Conservation (phyloP, 2,888 invertebrate genomes). For the Lasiommata megera region DNA sequence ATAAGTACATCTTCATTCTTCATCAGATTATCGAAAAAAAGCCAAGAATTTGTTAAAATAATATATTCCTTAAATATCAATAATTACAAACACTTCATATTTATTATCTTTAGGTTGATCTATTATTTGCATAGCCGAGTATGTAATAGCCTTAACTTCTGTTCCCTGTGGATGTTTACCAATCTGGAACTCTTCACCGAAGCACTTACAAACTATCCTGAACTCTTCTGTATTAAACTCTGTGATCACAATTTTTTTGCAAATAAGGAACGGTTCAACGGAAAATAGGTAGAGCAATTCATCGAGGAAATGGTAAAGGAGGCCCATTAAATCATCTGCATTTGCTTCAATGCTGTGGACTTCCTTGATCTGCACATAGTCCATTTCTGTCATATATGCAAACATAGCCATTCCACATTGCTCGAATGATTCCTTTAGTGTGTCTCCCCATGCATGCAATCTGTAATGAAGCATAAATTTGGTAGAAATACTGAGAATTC, state of each 20-base stretch:
- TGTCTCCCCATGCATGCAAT: conserved; percentile 95
- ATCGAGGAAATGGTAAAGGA: conserved; percentile 96
- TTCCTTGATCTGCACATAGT: conserved; percentile 89
- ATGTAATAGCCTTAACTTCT: conserved; percentile 99
- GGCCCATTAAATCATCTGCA: conserved; percentile 92
- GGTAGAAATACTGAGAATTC: background rate
- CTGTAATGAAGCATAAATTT: conserved; percentile 65
- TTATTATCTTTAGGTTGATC: conserved; percentile 85
- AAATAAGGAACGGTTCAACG: conserved; percentile 94
- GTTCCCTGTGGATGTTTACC: conserved; percentile 98
- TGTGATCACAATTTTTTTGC: conserved; percentile 91
- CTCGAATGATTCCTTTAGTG: conserved; percentile 94
- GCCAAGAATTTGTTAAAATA: background rate
- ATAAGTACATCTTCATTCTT: no score
- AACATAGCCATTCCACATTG: conserved; percentile 98
- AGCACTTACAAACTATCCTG: conserved; percentile 89
- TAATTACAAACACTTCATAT: conserved; percentile 97
- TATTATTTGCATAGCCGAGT: conserved; percentile 98
- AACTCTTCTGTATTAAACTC: conserved; percentile 93
- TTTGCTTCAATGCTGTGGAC: conserved; percentile 92
- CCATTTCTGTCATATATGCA: conserved; percentile 97
- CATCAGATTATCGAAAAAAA: background rate
- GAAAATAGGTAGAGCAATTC: conserved; percentile 96
- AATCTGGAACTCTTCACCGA: conserved; percentile 96
- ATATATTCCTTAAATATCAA: conserved; percentile 89